Evolutionary conservation across 92 coral and sea anemone species (phyloP), one percentile per base, ranked within the genome.

Genomic region (Muricea muricata): DNA sequence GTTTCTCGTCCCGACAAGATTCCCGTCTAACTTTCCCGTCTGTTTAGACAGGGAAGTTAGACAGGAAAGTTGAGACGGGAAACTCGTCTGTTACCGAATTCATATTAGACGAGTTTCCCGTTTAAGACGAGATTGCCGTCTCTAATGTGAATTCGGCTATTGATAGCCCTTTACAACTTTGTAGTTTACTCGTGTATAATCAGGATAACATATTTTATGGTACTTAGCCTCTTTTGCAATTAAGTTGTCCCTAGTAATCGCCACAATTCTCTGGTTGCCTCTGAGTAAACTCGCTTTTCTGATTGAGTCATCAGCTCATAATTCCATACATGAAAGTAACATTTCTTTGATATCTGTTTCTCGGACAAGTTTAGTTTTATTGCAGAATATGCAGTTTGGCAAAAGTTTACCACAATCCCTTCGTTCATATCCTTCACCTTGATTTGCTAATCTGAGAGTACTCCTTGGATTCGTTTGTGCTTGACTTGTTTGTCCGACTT

Each of bases 131-230:
- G 42, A 4, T 37, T 37, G 5, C 42, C 42, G 42, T 37, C 42
- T 37, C 42, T 37, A 37, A 37, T 37, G 9, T 37, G 42, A 37
- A 37, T 37, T 37, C 42, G 42, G 42, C 42, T 37, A 37, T 37
- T 37, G 9, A 72, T 67, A n/a, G n/a, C n/a, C n/a, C n/a, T n/a
- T n/a, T n/a, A n/a, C n/a, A n/a, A n/a, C n/a, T n/a, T n/a, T n/a
- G 74, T 28, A 67, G 74, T 30, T 30, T 11, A 67, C 74, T 67
- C 88, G 88, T 54, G 82, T 84, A 32, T 85, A 76, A 63, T 85
- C 84, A 32, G 84, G 77, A 48, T 76, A 85, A 37, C 89, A 85
- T 14, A 78, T n/a, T n/a, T n/a, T n/a, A n/a, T n/a, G n/a, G n/a
- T n/a, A n/a, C n/a, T n/a, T n/a, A n/a, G n/a, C n/a, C n/a, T n/a